Evolutionary conservation across 2,888 invertebrate species (phyloP), one percentile per base, ranked within the genome.

Genomic region (Sarcophaga subvicina): DNA sequence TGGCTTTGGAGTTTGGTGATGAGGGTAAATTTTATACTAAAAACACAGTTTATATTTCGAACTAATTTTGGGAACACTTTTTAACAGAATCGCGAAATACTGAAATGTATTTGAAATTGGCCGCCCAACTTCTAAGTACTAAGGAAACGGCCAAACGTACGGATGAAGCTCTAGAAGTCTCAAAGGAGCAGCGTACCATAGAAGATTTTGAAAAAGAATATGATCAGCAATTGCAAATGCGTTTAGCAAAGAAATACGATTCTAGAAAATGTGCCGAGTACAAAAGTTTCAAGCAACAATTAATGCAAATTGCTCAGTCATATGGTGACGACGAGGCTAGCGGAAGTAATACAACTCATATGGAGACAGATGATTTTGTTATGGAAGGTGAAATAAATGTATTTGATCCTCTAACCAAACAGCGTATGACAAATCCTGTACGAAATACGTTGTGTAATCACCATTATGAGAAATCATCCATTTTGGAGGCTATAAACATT

Each of bases 341-440:
- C 0, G 67, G 60, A 12, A 71, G 71, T 27, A 67, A 37, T 20
- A n/a, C 66, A 54, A 11, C 70, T 62, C 88, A 88, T 8, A 72
- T 89, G 3, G 89, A 89, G 62, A 81, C 87, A 20, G 91, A 90
- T 25, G 90, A 90, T 71, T 88, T 90, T 45, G 88, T 88, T 60
- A 91, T 91, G 90, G 90, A 90, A 27, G 88, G 89, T 22, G 89
- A 89, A 73, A 85, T 91, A 3, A 90, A 90, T 11, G 89, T 94
- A 93, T 91, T 94, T 89, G 95, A 95, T 91, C 95, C 95, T 3
- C 92, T 95, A 73, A 94, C 94, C 3, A 95, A 94, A 89, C 93
- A 91, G 47, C 93, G 92, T 0, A 94, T 95, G 88, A 90, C 91
- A n/a, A 93, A 94, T 88, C 95, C 95, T 4, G 94, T 95, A 2